Evolutionary conservation across 2,888 invertebrate species (phyloP), one percentile per base, ranked within the genome.

Genomic region (Callimorpha dominula): DNA sequence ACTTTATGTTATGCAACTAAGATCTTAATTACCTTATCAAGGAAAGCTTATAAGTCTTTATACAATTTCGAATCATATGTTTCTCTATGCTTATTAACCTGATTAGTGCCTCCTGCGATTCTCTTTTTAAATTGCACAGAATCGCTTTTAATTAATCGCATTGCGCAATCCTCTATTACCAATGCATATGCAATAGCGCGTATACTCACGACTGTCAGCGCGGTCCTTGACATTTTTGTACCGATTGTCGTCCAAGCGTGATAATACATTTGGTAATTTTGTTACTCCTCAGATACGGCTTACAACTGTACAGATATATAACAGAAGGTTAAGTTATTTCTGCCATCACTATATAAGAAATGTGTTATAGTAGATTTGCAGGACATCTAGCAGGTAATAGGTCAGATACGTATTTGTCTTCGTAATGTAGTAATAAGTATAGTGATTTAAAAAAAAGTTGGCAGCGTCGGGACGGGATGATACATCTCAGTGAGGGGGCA

Each of bases 191-290:
- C 75, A 74, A 68, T 52, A 67, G 65, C 57, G 67, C 60, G 68
- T 69, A 60, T 71, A 46, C 64, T 20, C 83, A 73, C 81, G 67
- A 74, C 62, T 67, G 60, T 65, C 64, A 80, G 64, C 74, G 71
- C 76, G 75, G 73, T 14, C 82, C 82, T 80, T 82, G 82, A 82
- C 82, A 84, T 74, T 74, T 83, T 63, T 73, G 65, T 52, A 77
- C 75, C 77, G 79, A 83, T 83, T 80, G 82, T 81, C 78, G 74
- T 76, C 70, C 79, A 72, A 63, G 79, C 75, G 76, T 83, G 78
- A 76, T 79, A 81, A 76, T 73, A 70, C 66, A 75, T 83, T 79
- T 76, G 74, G 79, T 83, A 79, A 81, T 77, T 77, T 79, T 73
- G 79, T 81, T 75, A 65, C 1, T 40, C 31, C 42, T 54, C 14